A percentile compares a stretch with the other conserved stretches of the same genome.
Conservation (phyloP, 2,113 vertebrate genomes). For the Redunca redunca region DNA sequence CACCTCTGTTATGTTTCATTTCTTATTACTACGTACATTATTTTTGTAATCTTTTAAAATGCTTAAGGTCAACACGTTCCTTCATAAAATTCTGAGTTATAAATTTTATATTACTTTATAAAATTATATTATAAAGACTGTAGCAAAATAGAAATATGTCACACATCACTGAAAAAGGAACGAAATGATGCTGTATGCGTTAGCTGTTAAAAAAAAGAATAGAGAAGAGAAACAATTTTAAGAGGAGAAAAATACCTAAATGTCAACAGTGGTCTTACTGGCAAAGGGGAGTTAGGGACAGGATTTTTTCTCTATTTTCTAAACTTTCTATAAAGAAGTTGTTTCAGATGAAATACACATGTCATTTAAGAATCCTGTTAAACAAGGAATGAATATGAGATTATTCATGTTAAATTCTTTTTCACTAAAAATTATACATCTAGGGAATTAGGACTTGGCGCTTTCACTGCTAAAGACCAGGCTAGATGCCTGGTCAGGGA, state of each 20-base stretch:
- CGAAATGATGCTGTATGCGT: not conserved
- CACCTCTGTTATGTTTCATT: not conserved
- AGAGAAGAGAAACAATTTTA: not conserved
- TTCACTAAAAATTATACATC: not conserved
- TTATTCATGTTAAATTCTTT: not conserved
- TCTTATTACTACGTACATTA: not conserved
- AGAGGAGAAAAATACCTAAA: not conserved
- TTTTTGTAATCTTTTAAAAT: not conserved
- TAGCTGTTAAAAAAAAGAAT: not conserved
- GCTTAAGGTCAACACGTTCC: not conserved
- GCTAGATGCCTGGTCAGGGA: not conserved
- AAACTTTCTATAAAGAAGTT: constrained; percentile 12
- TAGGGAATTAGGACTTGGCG: not conserved
- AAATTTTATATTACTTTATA: not conserved
- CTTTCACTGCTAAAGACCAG: not conserved
- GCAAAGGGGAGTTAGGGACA: not conserved
- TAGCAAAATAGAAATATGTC: not conserved
- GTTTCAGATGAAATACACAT: not conserved
- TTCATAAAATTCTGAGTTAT: not conserved
- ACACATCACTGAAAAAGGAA: not conserved
- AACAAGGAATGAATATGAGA: not conserved
- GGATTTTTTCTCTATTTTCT: not conserved
- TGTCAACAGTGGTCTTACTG: not conserved
- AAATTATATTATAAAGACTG: not conserved
- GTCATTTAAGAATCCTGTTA: not conserved